phyloP scores from a whole-genome alignment of 2,113 vertebrate genomes.

The Notiomystis cincta region DNA sequence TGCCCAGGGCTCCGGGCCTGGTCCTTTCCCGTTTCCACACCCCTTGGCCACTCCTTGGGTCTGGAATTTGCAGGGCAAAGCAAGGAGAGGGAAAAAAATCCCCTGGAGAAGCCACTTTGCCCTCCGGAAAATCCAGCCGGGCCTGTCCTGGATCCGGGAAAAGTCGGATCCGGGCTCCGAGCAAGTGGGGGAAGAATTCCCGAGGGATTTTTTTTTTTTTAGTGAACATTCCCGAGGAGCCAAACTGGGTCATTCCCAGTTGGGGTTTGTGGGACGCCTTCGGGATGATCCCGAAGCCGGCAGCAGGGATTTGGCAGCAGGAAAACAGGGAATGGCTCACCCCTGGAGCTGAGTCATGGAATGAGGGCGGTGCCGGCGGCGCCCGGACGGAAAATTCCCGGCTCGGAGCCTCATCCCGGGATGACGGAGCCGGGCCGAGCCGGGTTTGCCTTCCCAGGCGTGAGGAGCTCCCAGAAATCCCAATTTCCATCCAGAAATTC shows the following conservation, averaged over 20 bases:
- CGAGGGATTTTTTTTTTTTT: no score
- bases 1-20: neutral
- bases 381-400: neutral
- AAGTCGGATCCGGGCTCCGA: neutral
- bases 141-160: neutral
- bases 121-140: neutral
- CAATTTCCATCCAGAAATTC: neutral
- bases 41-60: neutral
- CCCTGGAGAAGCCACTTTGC: neutral
- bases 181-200: neutral
- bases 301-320: neutral
- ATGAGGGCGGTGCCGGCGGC: neutral
- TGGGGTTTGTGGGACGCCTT: neutral
- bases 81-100: neutral
- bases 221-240: neutral
- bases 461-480: neutral
- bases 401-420: neutral
- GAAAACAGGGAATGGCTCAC: neutral
- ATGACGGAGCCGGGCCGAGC: neutral
- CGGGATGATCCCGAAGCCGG: neutral
- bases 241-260: rapidly evolving
- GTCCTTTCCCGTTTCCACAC: neutral
- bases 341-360: slow-evolving; percentile 13
- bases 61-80: neutral
- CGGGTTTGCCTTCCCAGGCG: neutral